These are phyloP conservation scores for Brachionus asplanchnoidis DNA, from an alignment of 1,140 invertebrate species.

Conservation along the genomic window DNA sequence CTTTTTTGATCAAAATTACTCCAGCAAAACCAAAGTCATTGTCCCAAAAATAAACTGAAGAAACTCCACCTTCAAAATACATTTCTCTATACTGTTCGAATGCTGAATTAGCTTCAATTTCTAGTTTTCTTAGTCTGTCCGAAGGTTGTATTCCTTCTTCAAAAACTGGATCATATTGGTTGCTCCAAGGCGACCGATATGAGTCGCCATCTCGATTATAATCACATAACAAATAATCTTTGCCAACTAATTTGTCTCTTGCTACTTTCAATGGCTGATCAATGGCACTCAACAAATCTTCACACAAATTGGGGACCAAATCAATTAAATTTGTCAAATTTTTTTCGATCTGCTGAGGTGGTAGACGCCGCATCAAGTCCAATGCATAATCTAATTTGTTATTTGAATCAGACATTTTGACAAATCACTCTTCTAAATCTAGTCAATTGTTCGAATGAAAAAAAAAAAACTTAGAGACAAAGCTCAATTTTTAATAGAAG, in stretches of 20 bases:
- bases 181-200: slow-evolving; percentile 98
- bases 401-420: slow-evolving; percentile 38
- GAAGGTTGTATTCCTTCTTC: slow-evolving; percentile 98
- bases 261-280: slow-evolving; percentile 98
- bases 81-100: slow-evolving; percentile 98
- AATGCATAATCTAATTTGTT: slow-evolving; percentile 63
- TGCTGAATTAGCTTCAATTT: slow-evolving; percentile 94
- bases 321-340: slow-evolving; percentile 36
- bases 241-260: slow-evolving; percentile 78
- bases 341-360: slow-evolving; percentile 86
- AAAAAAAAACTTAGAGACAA: background rate
- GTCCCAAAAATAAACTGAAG: slow-evolving; percentile 98
- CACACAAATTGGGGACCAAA: slow-evolving; percentile 80
- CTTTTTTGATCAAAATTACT: slow-evolving; percentile 97
- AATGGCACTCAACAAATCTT: slow-evolving; percentile 91
- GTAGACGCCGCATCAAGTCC: slow-evolving; percentile 94
- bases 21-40: slow-evolving; percentile 92
- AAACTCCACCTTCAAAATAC: slow-evolving; percentile 97
- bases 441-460: background rate
- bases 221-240: slow-evolving; percentile 96
- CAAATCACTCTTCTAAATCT: background rate
- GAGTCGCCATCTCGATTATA: slow-evolving; percentile 99
- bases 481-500: background rate
- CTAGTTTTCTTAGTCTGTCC: slow-evolving; percentile 85
- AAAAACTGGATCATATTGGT: slow-evolving; percentile 91